A percentile compares a stretch with the other conserved stretches of the same genome.
Conservation (phyloP, 2,888 invertebrate genomes). For the Allacma fusca region DNA sequence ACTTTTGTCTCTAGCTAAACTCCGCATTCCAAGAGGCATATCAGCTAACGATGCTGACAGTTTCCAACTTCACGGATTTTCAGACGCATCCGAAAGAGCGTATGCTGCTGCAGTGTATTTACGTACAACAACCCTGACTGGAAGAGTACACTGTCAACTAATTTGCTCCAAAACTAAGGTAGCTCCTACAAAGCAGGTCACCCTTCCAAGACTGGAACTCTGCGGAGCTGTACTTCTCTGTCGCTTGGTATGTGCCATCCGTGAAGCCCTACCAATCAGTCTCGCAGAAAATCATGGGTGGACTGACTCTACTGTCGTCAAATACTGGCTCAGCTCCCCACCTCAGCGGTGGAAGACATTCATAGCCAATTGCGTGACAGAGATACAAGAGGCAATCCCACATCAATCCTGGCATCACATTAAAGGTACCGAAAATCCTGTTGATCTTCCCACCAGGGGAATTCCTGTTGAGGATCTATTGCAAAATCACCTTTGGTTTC, state of each 20-base stretch:
- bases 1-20: no score
- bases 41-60: no score
- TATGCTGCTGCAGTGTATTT: no score
- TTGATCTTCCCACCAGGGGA: background rate
- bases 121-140: no score
- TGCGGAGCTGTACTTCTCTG: constrained; percentile 1
- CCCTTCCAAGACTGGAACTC: constrained; percentile 36
- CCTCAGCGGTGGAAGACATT: constrained; percentile 7
- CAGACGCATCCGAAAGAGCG: no score
- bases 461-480: background rate
- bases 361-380: background rate
- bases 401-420: background rate
- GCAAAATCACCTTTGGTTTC: no score
- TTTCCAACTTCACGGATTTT: no score
- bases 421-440: background rate
- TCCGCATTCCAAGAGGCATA: no score
- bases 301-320: constrained; percentile 14
- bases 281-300: background rate
- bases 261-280: background rate
- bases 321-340: background rate
- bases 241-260: background rate
- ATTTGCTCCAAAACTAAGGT: constrained; percentile 40
- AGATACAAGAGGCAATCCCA: background rate
- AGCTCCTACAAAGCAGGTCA: constrained; percentile 5
- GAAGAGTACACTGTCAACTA: no score